Conservation (phyloP, 2,113 vertebrate species). For the Platycercus adscitus region DNA sequence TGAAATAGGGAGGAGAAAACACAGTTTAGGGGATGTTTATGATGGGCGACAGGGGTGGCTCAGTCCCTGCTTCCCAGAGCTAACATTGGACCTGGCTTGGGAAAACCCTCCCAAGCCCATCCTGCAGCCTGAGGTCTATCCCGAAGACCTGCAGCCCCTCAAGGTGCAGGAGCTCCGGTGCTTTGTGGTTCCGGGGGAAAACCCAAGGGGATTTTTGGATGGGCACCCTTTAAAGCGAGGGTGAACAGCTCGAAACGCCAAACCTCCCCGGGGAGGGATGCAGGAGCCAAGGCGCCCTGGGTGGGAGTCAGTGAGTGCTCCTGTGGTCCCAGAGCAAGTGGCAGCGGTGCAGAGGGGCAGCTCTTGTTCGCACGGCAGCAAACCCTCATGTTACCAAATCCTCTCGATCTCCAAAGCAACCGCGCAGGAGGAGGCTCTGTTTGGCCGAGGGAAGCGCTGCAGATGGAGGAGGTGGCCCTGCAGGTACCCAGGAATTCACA, state of each 20-base stretch:
- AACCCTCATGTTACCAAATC: neutral
- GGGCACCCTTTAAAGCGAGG: rapidly evolving
- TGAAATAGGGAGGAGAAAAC: neutral
- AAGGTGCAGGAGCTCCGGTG: neutral
- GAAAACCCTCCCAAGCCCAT: neutral
- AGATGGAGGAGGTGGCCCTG: neutral
- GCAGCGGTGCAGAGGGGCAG: neutral
- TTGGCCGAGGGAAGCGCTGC: neutral
- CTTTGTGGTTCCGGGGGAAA: rapidly evolving
- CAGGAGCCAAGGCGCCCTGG: neutral
- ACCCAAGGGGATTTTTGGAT: neutral
- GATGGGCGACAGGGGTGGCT: neutral
- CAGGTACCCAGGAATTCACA: neutral
- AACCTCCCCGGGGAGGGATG: neutral
- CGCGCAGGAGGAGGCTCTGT: neutral
- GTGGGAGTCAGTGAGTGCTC: neutral
- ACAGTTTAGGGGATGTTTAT: neutral
- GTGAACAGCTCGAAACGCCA: neutral
- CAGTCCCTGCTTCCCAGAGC: neutral
- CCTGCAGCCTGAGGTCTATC: neutral
- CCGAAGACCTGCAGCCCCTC: neutral
- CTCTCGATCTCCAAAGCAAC: neutral
- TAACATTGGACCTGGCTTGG: neutral
- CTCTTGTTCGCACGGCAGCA: neutral
- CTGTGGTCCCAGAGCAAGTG: neutral